A percentile compares a stretch with the other conserved stretches of the same genome.
Conservation (phyloP, 2,888 invertebrate species). For the Holacanthella duospinosa region DNA sequence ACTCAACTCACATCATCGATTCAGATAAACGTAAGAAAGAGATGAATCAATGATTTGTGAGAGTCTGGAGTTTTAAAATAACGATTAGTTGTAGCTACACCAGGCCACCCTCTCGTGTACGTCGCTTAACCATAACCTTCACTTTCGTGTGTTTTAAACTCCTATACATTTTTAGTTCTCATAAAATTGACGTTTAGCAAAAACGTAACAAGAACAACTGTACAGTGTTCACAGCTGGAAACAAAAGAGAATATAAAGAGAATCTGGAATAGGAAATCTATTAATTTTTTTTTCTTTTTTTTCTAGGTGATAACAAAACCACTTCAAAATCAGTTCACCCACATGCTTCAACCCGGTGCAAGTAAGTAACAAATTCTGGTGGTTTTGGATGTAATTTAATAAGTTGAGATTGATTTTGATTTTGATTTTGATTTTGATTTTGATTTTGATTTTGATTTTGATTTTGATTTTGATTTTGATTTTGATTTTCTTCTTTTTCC, state of each 20-base stretch:
- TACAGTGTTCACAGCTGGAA: slow-evolving; percentile 4
- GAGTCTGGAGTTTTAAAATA: neutral
- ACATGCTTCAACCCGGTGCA: neutral
- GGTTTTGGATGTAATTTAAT: no score
- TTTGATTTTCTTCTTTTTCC: neutral
- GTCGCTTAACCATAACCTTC: no score
- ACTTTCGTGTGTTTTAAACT: neutral
- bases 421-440: slow-evolving; percentile 42
- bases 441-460: neutral
- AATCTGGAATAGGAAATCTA: no score
- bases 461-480: slow-evolving; percentile 41
- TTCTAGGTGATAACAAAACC: neutral
- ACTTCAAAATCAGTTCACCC: neutral
- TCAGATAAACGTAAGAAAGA: neutral
- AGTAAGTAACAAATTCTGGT: neutral
- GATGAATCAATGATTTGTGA: neutral
- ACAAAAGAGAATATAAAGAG: no score
- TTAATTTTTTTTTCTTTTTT: neutral
- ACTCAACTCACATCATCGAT: neutral
- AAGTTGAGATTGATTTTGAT: neutral
- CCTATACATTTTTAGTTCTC: neutral
- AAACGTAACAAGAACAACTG: neutral
- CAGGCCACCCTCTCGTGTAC: neutral
- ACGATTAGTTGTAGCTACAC: neutral
- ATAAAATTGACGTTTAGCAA: no score